A percentile compares a stretch with the other conserved stretches of the same genome.
phyloP scores from a whole-genome alignment of 2,888 invertebrate genomes.

The Volucella bombylans region DNA sequence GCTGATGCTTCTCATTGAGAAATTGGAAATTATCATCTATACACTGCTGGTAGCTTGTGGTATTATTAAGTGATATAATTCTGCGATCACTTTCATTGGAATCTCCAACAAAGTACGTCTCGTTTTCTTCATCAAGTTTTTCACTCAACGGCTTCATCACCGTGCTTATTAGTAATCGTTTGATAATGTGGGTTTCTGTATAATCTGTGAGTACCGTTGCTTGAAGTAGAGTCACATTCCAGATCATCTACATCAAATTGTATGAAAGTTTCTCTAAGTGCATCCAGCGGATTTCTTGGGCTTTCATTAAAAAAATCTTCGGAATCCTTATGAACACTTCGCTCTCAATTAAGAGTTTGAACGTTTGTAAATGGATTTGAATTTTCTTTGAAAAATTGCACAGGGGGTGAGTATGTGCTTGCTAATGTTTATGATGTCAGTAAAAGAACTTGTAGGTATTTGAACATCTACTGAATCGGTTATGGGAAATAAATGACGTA shows the following conservation, averaged over 20 bases:
- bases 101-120: neutral
- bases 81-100: neutral
- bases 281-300: slow-evolving; percentile 44
- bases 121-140: slow-evolving; percentile 42
- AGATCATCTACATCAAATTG: slow-evolving; percentile 17
- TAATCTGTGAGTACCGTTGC: slow-evolving; percentile 19
- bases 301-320: slow-evolving; percentile 47
- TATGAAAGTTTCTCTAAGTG: slow-evolving; percentile 31
- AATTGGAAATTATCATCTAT: slow-evolving; percentile 60
- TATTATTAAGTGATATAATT: slow-evolving; percentile 30
- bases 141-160: slow-evolving; percentile 76
- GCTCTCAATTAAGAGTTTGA: slow-evolving; percentile 63
- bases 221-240: slow-evolving; percentile 17
- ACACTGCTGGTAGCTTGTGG: slow-evolving; percentile 48
- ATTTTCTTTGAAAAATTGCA: slow-evolving; percentile 74
- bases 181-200: slow-evolving; percentile 73
- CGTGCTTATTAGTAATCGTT: slow-evolving; percentile 76
- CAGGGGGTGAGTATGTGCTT: slow-evolving; percentile 70
- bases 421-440: slow-evolving; percentile 35
- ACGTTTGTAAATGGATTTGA: slow-evolving; percentile 74
- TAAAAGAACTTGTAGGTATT: slow-evolving; percentile 7
- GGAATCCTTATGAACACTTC: neutral
- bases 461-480: neutral
- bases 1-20: slow-evolving; percentile 51
- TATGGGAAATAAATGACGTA: slow-evolving; percentile 32